These are phyloP conservation scores for Eurytoma californica DNA, from an alignment of 2,888 invertebrate species.

Conservation along the genomic window DNA sequence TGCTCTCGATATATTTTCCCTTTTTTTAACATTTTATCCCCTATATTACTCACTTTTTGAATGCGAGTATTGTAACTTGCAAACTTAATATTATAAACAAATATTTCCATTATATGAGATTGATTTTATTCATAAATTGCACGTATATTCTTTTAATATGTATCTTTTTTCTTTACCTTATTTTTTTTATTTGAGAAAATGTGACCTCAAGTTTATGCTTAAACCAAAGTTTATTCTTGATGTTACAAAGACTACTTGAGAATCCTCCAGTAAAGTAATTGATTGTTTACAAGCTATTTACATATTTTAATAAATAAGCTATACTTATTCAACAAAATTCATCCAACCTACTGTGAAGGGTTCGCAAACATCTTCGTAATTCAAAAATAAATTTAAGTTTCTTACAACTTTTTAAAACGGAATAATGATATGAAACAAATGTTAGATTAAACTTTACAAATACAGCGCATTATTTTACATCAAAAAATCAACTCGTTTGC, in stretches of 20 bases:
- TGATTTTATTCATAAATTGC: background rate
- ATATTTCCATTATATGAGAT: too few relatives aligned
- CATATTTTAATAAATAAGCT: conserved; percentile 40
- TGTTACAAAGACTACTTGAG: conserved; percentile 40
- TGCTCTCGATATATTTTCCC: background rate
- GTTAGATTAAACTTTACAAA: conserved; percentile 39
- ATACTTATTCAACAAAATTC: conserved; percentile 31
- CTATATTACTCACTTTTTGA: background rate
- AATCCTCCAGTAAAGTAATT: conserved; percentile 49
- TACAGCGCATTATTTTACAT: conserved; percentile 30
- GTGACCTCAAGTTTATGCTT: background rate
- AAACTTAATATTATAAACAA: too few relatives aligned
- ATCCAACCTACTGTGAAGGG: conserved; percentile 22
- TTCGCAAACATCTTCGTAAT: conserved; percentile 17
- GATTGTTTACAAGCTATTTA: conserved; percentile 52
- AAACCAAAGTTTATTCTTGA: conserved; percentile 37
- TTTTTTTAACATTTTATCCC: background rate
- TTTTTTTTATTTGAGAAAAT: background rate
- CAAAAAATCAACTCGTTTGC: conserved; percentile 25
- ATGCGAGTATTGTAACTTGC: too few relatives aligned
- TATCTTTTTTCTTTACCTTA: background rate
- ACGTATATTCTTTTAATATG: background rate
- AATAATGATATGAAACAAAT: background rate
- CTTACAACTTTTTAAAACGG: background rate
- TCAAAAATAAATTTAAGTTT: conserved; percentile 16